phyloP scores from a whole-genome alignment of 2,113 vertebrate genomes.

The Sinocyclocheilus anophthalmus region DNA sequence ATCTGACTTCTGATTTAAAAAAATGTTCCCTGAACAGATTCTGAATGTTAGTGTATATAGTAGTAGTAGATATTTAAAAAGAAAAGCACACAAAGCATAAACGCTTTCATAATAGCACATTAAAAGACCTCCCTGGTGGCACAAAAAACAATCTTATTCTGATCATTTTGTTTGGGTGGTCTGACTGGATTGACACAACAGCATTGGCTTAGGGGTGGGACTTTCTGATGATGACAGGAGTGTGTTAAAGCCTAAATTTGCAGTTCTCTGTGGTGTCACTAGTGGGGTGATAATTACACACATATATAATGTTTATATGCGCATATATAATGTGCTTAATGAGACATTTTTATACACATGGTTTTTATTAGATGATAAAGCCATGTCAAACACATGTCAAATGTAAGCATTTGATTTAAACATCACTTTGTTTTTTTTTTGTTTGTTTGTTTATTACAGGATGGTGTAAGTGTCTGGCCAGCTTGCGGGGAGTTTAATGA shows the following conservation, averaged over 20 bases:
- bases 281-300: neutral
- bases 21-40: too few relatives aligned
- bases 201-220: neutral
- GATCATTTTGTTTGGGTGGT: neutral
- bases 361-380: neutral
- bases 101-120: too few relatives aligned
- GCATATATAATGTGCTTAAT: neutral
- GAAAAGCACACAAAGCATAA: too few relatives aligned
- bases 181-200: neutral
- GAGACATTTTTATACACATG: neutral
- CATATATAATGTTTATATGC: neutral
- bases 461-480: conserved; percentile 89
- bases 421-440: neutral
- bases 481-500: conserved; percentile 92
- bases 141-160: neutral
- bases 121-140: neutral
- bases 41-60: too few relatives aligned
- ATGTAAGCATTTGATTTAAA: neutral
- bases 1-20: too few relatives aligned
- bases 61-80: too few relatives aligned
- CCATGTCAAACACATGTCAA: neutral
- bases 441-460: conserved; percentile 70
- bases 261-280: neutral
- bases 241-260: neutral
- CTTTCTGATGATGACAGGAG: neutral